Percentiles rank a stretch among this genome's conserved stretches.
phyloP scores from a whole-genome alignment of 2,888 invertebrate species.

The Xestia ashworthii region DNA sequence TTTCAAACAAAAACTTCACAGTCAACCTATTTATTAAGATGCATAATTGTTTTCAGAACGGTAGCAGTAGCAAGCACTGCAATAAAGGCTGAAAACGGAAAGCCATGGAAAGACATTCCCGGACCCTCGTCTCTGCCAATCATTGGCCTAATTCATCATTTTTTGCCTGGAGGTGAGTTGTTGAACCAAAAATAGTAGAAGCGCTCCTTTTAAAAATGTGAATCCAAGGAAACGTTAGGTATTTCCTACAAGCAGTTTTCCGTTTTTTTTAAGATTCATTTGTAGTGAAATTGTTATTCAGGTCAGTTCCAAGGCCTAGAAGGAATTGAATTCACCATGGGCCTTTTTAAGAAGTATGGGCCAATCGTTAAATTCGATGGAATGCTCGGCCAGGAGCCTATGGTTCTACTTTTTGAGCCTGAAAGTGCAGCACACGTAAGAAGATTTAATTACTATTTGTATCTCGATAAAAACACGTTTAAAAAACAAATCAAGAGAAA shows the following conservation, averaged over 20 bases:
- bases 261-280: not conserved
- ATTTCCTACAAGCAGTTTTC: not conserved
- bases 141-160: constrained; percentile 78
- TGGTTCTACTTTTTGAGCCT: constrained; percentile 75
- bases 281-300: constrained; percentile 35
- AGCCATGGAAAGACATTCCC: constrained; percentile 82
- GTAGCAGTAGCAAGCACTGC: constrained; percentile 36
- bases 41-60: constrained; percentile 39
- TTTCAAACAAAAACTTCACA: not conserved
- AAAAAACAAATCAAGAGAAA: not conserved
- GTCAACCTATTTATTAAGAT: not conserved
- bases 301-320: constrained; percentile 65
- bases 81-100: constrained; percentile 52
- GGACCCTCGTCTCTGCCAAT: constrained; percentile 85
- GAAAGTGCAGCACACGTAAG: constrained; percentile 73
- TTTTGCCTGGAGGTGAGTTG: constrained; percentile 76
- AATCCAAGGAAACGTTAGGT: not conserved
- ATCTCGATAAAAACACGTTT: not conserved
- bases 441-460: not conserved
- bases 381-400: constrained; percentile 63
- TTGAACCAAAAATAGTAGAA: not conserved
- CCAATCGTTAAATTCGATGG: constrained; percentile 75
- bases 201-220: not conserved
- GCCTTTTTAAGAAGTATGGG: constrained; percentile 73
- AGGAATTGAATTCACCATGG: constrained; percentile 55